A percentile compares a stretch with the other conserved stretches of the same genome.
These are phyloP conservation scores for Tipula vernalis DNA, from an alignment of 2,888 invertebrate species.

Conservation along the genomic window DNA sequence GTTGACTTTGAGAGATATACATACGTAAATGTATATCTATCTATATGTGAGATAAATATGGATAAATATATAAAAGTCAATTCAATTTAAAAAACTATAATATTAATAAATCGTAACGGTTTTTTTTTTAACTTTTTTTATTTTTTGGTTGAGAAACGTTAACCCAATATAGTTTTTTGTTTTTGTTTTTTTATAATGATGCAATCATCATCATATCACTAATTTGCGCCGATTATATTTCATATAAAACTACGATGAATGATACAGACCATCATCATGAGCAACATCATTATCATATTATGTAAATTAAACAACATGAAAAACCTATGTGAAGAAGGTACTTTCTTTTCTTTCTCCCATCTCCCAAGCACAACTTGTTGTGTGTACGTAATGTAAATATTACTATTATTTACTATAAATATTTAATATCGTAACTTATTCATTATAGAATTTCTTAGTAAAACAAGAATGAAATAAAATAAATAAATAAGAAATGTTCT, in stretches of 20 bases:
- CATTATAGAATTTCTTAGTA: not conserved
- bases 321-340: not conserved
- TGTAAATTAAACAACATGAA: not conserved
- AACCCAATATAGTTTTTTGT: not conserved
- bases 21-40: not conserved
- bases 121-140: not conserved
- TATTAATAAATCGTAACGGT: constrained; percentile 4
- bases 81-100: constrained; percentile 4
- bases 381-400: not conserved
- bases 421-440: not conserved
- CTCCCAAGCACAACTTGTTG: not conserved
- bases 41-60: not conserved
- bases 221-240: not conserved
- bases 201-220: not conserved
- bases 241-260: not conserved
- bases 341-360: not conserved
- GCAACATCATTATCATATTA: not conserved
- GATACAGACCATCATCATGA: not conserved
- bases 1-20: not conserved
- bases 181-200: not conserved
- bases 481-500: not conserved
- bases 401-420: not conserved
- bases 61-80: not conserved
- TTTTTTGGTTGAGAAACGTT: not conserved
- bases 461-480: not conserved